These are phyloP conservation scores for Caradrina kadenii DNA, from an alignment of 2,888 invertebrate species.

Conservation along the genomic window DNA sequence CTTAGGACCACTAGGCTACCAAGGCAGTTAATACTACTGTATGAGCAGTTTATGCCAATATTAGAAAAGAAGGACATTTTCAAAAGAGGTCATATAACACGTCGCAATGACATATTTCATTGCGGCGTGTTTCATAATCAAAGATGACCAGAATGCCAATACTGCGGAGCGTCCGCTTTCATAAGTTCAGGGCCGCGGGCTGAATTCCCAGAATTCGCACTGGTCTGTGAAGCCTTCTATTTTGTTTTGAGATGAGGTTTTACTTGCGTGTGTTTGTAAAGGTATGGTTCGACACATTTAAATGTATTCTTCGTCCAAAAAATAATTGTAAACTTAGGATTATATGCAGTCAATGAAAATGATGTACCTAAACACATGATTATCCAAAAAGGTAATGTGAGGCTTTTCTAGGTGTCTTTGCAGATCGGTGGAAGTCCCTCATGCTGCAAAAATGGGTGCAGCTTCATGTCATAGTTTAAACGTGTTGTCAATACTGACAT, in stretches of 20 bases:
- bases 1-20: too few relatives aligned
- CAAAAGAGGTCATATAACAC: slow-evolving; percentile 11
- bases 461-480: too few relatives aligned
- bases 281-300: neutral
- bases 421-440: too few relatives aligned
- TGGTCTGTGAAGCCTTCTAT: slow-evolving; percentile 11
- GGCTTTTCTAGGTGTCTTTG: too few relatives aligned
- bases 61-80: slow-evolving; percentile 1
- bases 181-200: slow-evolving; percentile 22
- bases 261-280: neutral
- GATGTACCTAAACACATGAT: neutral
- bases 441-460: too few relatives aligned
- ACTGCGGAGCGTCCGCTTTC: neutral
- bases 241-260: slow-evolving; percentile 9
- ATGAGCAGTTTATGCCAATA: neutral
- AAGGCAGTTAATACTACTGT: too few relatives aligned
- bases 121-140: slow-evolving; percentile 2
- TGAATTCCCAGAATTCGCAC: slow-evolving; percentile 30
- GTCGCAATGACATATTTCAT: too few relatives aligned
- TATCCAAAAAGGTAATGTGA: too few relatives aligned
- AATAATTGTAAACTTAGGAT: neutral
- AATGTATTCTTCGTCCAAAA: neutral
- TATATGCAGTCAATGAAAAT: neutral
- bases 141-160: slow-evolving; percentile 13
- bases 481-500: too few relatives aligned